These are phyloP conservation scores for Pelobates cultripes DNA, from an alignment of 2,797 vertebrate genomes.

Conservation along the genomic window DNA sequence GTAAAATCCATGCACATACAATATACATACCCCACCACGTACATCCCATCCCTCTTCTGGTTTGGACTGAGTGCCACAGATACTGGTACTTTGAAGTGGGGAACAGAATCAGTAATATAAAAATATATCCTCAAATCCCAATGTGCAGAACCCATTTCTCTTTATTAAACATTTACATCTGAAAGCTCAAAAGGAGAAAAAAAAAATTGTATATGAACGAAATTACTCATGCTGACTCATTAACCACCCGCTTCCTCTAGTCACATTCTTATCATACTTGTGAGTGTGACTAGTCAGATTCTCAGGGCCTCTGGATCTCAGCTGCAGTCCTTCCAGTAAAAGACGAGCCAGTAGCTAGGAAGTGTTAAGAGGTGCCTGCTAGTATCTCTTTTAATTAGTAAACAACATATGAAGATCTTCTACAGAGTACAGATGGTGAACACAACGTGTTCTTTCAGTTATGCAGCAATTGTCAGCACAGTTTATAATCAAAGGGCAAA, in stretches of 20 bases:
- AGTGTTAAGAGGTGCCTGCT: neutral
- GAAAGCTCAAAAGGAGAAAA: slow-evolving; percentile 62
- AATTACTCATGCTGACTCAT: slow-evolving; percentile 78
- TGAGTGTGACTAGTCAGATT: slow-evolving; percentile 81
- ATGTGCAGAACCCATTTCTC: slow-evolving; percentile 58
- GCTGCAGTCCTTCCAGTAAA: slow-evolving; percentile 65
- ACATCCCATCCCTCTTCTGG: neutral
- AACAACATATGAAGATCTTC: neutral
- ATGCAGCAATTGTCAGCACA: too few relatives aligned
- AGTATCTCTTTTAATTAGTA: neutral
- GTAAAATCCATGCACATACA: neutral
- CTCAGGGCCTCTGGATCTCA: slow-evolving; percentile 69
- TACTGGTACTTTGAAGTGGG: neutral
- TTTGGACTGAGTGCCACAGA: neutral
- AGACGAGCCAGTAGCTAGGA: slow-evolving; percentile 41
- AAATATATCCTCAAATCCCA: slow-evolving; percentile 10
- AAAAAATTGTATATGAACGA: slow-evolving; percentile 66
- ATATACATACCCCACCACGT: slow-evolving; percentile 42
- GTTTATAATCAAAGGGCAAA: neutral
- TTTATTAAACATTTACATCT: slow-evolving; percentile 64
- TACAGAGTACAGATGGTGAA: neutral
- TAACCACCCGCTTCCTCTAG: slow-evolving; percentile 80
- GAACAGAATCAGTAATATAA: neutral
- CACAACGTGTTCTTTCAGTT: neutral
- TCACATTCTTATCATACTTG: slow-evolving; percentile 75